These are phyloP conservation scores for Noturus placidus DNA, from an alignment of 2,113 vertebrate species.

Conservation along the genomic window DNA sequence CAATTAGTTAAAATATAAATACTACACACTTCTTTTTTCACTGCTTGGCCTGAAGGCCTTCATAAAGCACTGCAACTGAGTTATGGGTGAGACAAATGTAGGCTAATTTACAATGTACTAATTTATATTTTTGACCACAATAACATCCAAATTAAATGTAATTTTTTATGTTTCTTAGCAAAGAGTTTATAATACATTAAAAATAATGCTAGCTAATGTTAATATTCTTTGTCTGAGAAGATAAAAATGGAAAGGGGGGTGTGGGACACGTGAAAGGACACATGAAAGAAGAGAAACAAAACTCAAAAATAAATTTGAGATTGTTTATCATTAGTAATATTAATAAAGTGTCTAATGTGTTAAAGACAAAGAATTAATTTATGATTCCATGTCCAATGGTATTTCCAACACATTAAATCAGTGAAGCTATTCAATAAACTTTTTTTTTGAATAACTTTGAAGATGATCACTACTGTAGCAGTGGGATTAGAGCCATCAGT, in stretches of 20 bases:
- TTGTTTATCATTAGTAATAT: neutral
- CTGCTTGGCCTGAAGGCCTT: neutral
- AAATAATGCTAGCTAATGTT: neutral
- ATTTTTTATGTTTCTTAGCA: neutral
- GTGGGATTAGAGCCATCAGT: slow-evolving; percentile 46
- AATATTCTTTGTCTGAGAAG: neutral
- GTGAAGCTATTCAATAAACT: neutral
- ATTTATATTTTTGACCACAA: neutral
- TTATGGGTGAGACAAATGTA: neutral
- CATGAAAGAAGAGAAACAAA: neutral
- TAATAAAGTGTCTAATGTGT: neutral
- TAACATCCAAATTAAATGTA: neutral
- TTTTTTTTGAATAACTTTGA: neutral
- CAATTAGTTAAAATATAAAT: neutral
- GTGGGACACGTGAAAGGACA: neutral
- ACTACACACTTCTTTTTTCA: neutral
- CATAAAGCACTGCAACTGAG: neutral
- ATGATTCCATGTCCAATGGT: neutral
- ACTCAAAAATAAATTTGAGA: neutral
- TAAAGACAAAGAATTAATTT: neutral
- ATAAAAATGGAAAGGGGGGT: neutral
- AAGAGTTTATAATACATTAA: neutral
- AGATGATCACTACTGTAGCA: slow-evolving; percentile 51
- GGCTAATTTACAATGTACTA: neutral
- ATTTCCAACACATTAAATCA: neutral